Conservation (phyloP, 2,888 invertebrate genomes). For the Rhagium mordax region DNA sequence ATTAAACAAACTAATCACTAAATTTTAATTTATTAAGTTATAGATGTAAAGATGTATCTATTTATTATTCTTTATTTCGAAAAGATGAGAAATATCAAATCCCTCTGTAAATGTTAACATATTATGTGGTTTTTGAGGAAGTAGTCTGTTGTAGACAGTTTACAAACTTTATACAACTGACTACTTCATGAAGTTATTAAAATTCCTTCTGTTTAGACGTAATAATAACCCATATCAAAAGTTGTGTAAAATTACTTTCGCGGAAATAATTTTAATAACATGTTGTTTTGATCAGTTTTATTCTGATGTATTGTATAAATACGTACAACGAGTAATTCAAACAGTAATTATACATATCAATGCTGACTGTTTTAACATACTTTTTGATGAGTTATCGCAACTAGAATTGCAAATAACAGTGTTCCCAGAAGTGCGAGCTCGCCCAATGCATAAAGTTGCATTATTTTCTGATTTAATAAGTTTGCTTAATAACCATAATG, state of each 20-base stretch:
- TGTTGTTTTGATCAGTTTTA: neutral
- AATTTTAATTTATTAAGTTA: too few relatives aligned
- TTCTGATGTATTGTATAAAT: neutral
- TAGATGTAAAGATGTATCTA: too few relatives aligned
- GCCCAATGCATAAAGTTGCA: too few relatives aligned
- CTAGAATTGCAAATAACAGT: neutral
- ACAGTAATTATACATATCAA: neutral
- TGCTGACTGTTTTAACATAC: neutral
- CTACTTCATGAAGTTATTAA: slow-evolving; percentile 15
- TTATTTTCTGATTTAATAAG: too few relatives aligned
- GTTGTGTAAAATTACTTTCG: neutral
- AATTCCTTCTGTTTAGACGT: slow-evolving; percentile 20
- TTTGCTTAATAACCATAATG: too few relatives aligned
- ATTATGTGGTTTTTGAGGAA: slow-evolving; percentile 21
- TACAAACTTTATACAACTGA: slow-evolving; percentile 9
- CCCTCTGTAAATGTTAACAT: neutral
- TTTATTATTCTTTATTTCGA: neutral
- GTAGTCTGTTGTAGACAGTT: slow-evolving; percentile 24
- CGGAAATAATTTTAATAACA: neutral
- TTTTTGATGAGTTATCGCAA: neutral
- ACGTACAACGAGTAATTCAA: neutral
- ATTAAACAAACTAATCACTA: too few relatives aligned
- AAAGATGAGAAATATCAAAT: neutral
- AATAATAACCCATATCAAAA: slow-evolving; percentile 16
- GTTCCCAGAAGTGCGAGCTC: too few relatives aligned